Base-by-base conservation (phyloP, 2,797 vertebrate genomes). In the Danio aesculapii region DNA sequence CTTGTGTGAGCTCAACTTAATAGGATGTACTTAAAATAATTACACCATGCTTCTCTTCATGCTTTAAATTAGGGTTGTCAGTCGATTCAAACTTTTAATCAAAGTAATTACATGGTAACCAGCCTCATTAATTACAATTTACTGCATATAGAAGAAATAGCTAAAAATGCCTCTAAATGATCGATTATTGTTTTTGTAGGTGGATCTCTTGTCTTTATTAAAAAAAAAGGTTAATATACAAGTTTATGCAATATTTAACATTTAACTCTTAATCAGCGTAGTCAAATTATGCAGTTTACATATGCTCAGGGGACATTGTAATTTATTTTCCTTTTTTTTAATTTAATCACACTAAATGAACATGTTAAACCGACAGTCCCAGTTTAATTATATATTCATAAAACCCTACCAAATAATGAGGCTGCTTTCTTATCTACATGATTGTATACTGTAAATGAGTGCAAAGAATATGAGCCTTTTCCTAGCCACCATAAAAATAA, bases 21-120 rank as follows among this genome's bases (percentile, higher is more conserved):
- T 50, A 30, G 46, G 72, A 62, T 75, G 39, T 61, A 75, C 57
- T 75, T 75, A 75, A 75, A 49, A 16, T 59, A 59, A 69, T 77
- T 57, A 57, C n/a, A 68, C 11, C 58, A 8, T 0, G 0, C 17
- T 58, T 77, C 21, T 59, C 5, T 55, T 39, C 19, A n/a, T 46
- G 43, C 43, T 30, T 58, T 44, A 68, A 78, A 59, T 75, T 59
- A 61, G 43, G 44, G 44, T 50, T 75, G 57, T 62, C 72, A 13
- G 19, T 39, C 16, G 6, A 16, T 74, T 30, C 1, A 59, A 46
- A 30, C 1, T 21, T 58, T 21, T 53, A 61, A 61, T 61, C 43
- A 61, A 74, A 49, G 71, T 74, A 74, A 74, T 74, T 58, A 75
- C 8, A 49, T 49, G 13, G 9, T 39, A 62, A 61, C 41, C 44